Conservation (phyloP, 37 sponge, comb jelly and placozoan species). For the Bolinopsis microptera region DNA sequence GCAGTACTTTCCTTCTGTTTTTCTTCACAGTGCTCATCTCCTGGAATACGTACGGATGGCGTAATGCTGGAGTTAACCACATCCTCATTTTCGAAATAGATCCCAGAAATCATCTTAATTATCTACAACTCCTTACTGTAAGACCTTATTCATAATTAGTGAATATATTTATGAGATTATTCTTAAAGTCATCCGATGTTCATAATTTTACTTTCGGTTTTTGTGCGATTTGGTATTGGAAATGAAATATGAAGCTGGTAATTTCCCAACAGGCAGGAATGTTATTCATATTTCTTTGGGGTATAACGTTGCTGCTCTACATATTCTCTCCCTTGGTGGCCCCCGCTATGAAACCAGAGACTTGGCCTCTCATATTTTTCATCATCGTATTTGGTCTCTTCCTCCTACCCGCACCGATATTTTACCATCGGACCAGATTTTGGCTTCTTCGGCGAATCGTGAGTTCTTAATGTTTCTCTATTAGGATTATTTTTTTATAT, state of each 20-base stretch:
- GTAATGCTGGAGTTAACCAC: constrained; percentile 82
- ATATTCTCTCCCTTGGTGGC: constrained; percentile 66
- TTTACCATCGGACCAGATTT: constrained; percentile 52
- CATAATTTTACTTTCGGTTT: not conserved
- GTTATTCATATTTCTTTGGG: constrained; percentile 63
- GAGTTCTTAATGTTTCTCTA: not conserved
- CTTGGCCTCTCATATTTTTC: constrained; percentile 59
- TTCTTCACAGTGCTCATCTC: constrained; percentile 66
- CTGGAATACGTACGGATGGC: constrained; percentile 78
- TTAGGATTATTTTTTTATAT: not conserved
- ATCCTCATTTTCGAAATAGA: constrained; percentile 91
- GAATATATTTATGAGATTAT: not conserved
- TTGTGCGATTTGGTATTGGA: too few relatives aligned
- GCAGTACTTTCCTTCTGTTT: constrained; percentile 68
- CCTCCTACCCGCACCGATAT: constrained; percentile 46
- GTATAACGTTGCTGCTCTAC: constrained; percentile 57
- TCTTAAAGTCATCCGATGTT: not conserved
- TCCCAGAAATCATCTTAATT: constrained; percentile 80
- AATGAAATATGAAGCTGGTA: too few relatives aligned
- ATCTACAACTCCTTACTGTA: constrained; percentile 79
- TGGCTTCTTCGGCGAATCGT: constrained; percentile 52
- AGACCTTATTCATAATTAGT: constrained; percentile 1
- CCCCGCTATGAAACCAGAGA: constrained; percentile 47
- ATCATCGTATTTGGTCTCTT: constrained; percentile 28
- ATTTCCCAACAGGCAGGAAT: constrained; percentile 4